Base-by-base conservation (phyloP, 23 tunicate genomes). In the Phallusia fumigata region DNA sequence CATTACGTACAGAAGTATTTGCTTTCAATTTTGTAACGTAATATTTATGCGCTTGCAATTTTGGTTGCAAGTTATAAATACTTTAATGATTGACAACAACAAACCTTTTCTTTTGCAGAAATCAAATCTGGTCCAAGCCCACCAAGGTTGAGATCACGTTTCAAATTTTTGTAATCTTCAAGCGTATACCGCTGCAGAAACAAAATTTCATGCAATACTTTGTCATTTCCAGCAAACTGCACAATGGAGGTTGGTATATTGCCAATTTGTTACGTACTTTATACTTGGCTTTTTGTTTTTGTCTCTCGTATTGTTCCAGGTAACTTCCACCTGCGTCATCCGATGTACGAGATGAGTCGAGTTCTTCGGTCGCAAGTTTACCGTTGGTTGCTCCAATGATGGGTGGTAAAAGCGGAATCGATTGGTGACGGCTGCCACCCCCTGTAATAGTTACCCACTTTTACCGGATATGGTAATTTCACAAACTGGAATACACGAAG, bases 101-200 rank as follows among this genome's bases (percentile, higher is more conserved):
- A 58, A 34, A 89, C 97, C 84, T 88, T 93, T n/a, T 49, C 75
- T 81, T 82, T 84, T 22, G 93, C 97, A 8, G 85, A 33, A 19
- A 58, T 21, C 76, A 88, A 64, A 78, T 93, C 97, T 26, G 97
- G 97, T 50, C 97, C 97, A 19, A 93, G 87, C 0, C 97, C 97
- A 28, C 97, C 97, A 36, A 88, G 76, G n/a, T 93, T 93, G 36
- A 93, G 83, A 32, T 93, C 97, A 30, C 87, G 65, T 78, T 93
- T 93, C 52, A 93, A 35, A 65, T 81, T 85, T 47, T 81, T 88
- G 81, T 93, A 93, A 81, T 93, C 97, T 30, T 84, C 75, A 32
- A 93, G 51, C 18, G 97, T 93, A 86, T 93, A 93, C 32, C 30
- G 76, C 91, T 88, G 78, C 28, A 58, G 28, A 58, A 58, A 40